Evolutionary conservation across 1,140 invertebrate species (phyloP).

Genomic region (Atopsyche davidsoni): DNA sequence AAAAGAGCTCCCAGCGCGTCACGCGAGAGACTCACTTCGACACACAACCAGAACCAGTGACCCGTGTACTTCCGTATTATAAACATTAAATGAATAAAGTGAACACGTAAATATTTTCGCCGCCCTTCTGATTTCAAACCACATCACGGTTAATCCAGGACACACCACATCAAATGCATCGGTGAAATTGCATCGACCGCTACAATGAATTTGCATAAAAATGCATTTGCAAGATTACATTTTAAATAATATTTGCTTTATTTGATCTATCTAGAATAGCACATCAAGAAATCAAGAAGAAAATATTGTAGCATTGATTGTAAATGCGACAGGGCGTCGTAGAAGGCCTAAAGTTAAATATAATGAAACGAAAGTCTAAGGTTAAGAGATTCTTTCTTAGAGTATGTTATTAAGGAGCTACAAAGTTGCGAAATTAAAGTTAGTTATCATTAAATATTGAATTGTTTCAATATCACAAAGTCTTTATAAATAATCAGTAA

Average conservation of each 20-base stretch:
- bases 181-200: no score
- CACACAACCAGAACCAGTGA: no score
- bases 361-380: not conserved
- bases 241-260: not conserved
- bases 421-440: slow-evolving; percentile 14
- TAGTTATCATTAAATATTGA: slow-evolving; percentile 12
- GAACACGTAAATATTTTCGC: no score
- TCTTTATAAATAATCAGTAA: slow-evolving; percentile 17
- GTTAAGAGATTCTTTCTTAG: not conserved
- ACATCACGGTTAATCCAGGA: no score
- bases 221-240: not conserved
- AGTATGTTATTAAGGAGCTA: slow-evolving; percentile 9
- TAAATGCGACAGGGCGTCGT: not conserved
- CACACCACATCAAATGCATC: no score
- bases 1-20: no score
- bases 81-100: no score
- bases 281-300: slow-evolving; percentile 1
- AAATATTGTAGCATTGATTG: not conserved
- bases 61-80: no score
- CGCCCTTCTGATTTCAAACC: no score
- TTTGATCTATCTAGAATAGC: not conserved
- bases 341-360: not conserved
- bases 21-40: no score
- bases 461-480: slow-evolving; percentile 16
- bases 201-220: no score